Conservation (phyloP, 2,797 vertebrate species). For the Salarias fasciatus region DNA sequence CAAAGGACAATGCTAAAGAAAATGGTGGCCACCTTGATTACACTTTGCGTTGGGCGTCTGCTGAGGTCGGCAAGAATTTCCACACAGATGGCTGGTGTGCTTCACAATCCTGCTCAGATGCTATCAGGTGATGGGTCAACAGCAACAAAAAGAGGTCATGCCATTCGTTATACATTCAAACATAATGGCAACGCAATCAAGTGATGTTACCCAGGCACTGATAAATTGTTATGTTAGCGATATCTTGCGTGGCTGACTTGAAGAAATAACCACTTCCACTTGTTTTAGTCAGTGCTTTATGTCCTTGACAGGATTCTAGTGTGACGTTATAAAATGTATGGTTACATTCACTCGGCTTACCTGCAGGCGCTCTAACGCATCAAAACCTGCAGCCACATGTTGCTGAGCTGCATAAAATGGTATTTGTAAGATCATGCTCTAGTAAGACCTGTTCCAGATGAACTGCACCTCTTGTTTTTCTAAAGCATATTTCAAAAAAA, state of each 20-base stretch:
- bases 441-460: too few relatives aligned
- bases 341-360: too few relatives aligned
- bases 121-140: constrained; percentile 1
- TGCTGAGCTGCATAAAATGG: too few relatives aligned
- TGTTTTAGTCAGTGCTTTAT: background rate
- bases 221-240: background rate
- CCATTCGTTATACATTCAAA: constrained; percentile 27
- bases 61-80: constrained; percentile 36
- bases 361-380: too few relatives aligned
- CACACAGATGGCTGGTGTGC: constrained; percentile 38
- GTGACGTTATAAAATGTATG: too few relatives aligned
- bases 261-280: background rate
- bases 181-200: background rate
- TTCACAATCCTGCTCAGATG: constrained; percentile 22
- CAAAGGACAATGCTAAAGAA: constrained; percentile 53
- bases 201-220: background rate
- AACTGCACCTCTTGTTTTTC: too few relatives aligned
- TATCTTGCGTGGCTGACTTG: background rate
- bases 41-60: constrained; percentile 17
- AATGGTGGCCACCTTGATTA: constrained; percentile 45
- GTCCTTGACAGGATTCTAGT: background rate
- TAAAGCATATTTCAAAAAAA: too few relatives aligned
- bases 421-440: too few relatives aligned
- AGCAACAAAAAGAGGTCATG: constrained; percentile 7
- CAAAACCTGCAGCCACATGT: too few relatives aligned